These are phyloP conservation scores for Gymnodraco acuticeps DNA, from an alignment of 2,797 vertebrate species.

Conservation along the genomic window DNA sequence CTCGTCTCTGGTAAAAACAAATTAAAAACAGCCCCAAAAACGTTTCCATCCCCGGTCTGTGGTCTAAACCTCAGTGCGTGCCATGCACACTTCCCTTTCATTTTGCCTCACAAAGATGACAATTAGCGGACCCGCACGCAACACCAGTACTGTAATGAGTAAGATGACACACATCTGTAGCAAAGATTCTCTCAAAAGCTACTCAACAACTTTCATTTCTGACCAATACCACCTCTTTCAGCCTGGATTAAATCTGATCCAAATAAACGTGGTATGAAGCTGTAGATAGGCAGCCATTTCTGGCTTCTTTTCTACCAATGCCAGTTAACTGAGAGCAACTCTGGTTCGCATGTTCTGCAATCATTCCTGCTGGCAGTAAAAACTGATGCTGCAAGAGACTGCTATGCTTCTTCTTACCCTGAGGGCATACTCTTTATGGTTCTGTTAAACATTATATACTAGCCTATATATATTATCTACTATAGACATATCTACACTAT, in stretches of 20 bases:
- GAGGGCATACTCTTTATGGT: constrained; percentile 34
- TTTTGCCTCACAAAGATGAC: constrained; percentile 36
- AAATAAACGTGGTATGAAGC: constrained; percentile 36
- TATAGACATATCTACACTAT: constrained; percentile 16
- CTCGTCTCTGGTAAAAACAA: not conserved
- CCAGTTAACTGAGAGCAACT: constrained; percentile 27
- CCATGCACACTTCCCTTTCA: constrained; percentile 35
- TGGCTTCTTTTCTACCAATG: constrained; percentile 39
- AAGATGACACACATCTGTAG: constrained; percentile 34
- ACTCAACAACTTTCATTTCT: constrained; percentile 34
- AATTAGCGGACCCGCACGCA: constrained; percentile 50
- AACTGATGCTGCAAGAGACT: constrained; percentile 18
- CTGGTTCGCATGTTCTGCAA: constrained; percentile 36
- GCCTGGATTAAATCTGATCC: constrained; percentile 24
- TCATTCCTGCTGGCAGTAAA: constrained; percentile 34
- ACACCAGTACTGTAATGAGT: constrained; percentile 52
- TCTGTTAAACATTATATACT: constrained; percentile 36
- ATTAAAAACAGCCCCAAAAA: constrained; percentile 2
- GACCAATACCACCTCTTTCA: constrained; percentile 23
- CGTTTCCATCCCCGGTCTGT: constrained; percentile 38
- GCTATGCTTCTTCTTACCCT: constrained; percentile 19
- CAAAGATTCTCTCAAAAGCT: constrained; percentile 20
- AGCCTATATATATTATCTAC: too few relatives aligned
- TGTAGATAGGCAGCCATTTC: constrained; percentile 21
- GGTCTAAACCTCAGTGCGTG: constrained; percentile 42